These are phyloP conservation scores for Piliocolobus tephrosceles DNA, from an alignment of 2,113 vertebrate species.

Conservation along the genomic window DNA sequence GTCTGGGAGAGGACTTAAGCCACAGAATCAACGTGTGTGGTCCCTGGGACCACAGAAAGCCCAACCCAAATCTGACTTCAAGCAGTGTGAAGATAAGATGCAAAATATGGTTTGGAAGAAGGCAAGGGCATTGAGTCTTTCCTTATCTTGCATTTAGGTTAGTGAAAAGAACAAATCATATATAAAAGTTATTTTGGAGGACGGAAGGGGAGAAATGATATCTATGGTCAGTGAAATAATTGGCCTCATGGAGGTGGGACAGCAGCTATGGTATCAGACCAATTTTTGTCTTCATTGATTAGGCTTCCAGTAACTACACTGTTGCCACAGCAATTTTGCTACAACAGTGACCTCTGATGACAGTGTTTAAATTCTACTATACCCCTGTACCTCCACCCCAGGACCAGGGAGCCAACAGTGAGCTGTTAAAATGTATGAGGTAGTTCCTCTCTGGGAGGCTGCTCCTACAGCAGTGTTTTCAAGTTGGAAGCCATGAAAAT, in stretches of 20 bases:
- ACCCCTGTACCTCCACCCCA: conserved; percentile 47
- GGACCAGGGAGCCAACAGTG: conserved; percentile 46
- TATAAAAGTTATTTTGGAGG: conserved; percentile 28
- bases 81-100: not conserved
- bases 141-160: conserved; percentile 44
- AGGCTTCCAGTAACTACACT: conserved; percentile 64
- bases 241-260: conserved; percentile 44
- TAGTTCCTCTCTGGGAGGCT: not conserved
- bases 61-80: not conserved
- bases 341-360: conserved; percentile 66
- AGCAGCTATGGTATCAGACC: conserved; percentile 41
- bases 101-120: conserved; percentile 25
- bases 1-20: not conserved
- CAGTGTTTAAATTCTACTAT: conserved; percentile 71
- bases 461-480: not conserved
- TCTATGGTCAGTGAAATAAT: conserved; percentile 48
- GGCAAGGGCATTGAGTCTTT: not conserved
- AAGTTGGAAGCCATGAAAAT: conserved; percentile 55
- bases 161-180: not conserved
- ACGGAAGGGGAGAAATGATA: conserved; percentile 34
- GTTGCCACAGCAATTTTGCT: conserved; percentile 65
- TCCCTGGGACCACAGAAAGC: not conserved
- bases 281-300: conserved; percentile 73
- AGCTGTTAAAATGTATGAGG: conserved; percentile 70
- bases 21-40: not conserved